Evolutionary conservation across 1,140 invertebrate genomes (phyloP), one percentile per base, ranked within the genome.

Genomic region (Pseudomyrmex flavicornis): DNA sequence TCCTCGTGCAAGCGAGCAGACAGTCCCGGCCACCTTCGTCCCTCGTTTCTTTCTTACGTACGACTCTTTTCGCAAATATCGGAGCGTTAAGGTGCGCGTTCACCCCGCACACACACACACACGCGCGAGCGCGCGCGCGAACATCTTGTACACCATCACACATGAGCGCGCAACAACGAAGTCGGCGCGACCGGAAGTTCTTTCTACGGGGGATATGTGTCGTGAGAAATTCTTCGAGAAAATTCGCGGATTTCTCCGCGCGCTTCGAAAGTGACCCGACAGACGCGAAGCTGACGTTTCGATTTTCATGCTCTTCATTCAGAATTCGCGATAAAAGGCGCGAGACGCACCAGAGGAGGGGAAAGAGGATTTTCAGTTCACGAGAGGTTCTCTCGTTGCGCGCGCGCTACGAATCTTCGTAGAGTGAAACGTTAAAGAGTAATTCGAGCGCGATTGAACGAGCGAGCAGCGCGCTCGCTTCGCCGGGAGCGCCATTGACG

Each of bases 191-290:
- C 44, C 17, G 59, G 35, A 35, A 82, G 61, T 46, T 1, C 12
- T 20, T 59, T 63, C 7, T 35, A n/a, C 17, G 26, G 15, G 9
- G 46, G n/a, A 62, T 61, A 50, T 65, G 72, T 75, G 58, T 75
- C 56, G 79, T 56, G 79, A 63, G 75, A 82, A 82, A 75, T 82
- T 59, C 70, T 82, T 82, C 26, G 48, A 82, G 59, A 46, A 82
- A 82, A 82, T 82, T 75, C 61, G 12, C 58, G 13, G 75, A 26
- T 26, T 2, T 26, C 22, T 26, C 22, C 26, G 20, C 22, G 26
- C 66, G 56, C 56, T 82, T 62, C 46, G 50, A 68, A 73, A 72
- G 50, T 63, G 79, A 84, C 54, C 56, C 48, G 68, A 46, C 82
- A 52, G 52, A 59, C 65, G 46, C 68, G 66, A 82, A 48, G 70